Evolutionary conservation across 2,797 vertebrate species (phyloP), one percentile per base, ranked within the genome.

Genomic region (Helostoma temminkii): DNA sequence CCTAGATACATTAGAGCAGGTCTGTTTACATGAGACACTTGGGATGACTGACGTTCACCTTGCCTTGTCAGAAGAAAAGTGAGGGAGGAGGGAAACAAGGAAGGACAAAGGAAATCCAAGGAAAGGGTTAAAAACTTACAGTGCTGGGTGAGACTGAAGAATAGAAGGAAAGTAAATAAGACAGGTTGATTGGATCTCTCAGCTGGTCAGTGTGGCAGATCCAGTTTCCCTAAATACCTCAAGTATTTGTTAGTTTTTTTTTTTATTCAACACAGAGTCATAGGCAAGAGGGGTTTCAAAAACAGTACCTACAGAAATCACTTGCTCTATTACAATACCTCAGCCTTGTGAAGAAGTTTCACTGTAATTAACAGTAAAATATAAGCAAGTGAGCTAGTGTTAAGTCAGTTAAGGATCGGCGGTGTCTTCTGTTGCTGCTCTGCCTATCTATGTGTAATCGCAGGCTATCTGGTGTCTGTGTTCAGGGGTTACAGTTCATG

Each of bases 401-500:
- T 88, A 58, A 79, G n/a, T n/a, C n/a, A 75, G 82, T 80, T 78
- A 81, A 83, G 82, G 70, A 82, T 76, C 49, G 1, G 68, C 16
- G 66, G 76, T 79, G 74, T 69, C 64, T 53, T 57, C 60, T 64
- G 80, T 68, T 81, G 80, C 76, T 79, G 72, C 81, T 73, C 52
- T 65, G 48, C 47, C 47, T 82, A 76, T 76, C 61, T 74, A 73
- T 61, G 64, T 47, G 77, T 81, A 69, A 68, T 85, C 85, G 86
- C 84, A 88, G 82, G 81, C 81, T 88, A 67, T 80, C 76, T 49
- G 85, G 88, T 90, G 85, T 87, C 82, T 80, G 83, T 84, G 80
- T 80, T 88, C 81, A 80, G 49, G 71, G 68, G 47, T 84, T 67
- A 77, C 34, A 71, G 41, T 58, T 81, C 45, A 61, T n/a, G 47